These are phyloP conservation scores for Coregonus suidteri DNA, from an alignment of 2,797 vertebrate genomes.

Conservation along the genomic window DNA sequence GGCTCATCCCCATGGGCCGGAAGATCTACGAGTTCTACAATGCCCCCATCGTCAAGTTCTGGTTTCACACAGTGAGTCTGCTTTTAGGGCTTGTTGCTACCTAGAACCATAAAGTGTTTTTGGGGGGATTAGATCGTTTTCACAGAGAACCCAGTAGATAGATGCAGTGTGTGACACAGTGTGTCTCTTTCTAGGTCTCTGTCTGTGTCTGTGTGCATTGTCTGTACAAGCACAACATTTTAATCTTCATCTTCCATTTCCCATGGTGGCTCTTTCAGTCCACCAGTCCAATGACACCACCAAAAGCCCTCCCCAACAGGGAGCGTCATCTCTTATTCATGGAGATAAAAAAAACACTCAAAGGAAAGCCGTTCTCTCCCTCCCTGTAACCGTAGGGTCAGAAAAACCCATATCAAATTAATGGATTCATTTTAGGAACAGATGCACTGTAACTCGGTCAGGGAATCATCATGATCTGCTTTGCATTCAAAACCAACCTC, in stretches of 20 bases:
- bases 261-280: conserved; percentile 34
- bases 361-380: conserved; percentile 4
- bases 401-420: conserved; percentile 33
- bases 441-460: conserved; percentile 3
- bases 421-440: conserved; percentile 22
- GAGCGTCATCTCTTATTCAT: conserved; percentile 46
- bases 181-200: conserved; percentile 20
- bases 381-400: conserved; percentile 13
- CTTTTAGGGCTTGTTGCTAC: too few relatives aligned
- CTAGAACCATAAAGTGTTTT: background rate
- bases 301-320: conserved; percentile 27
- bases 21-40: conserved; percentile 99
- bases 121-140: background rate
- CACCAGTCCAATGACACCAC: conserved; percentile 43
- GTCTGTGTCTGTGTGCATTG: conserved; percentile 20
- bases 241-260: conserved; percentile 36
- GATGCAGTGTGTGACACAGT: conserved; percentile 4
- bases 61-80: conserved; percentile 96
- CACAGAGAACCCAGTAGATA: background rate
- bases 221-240: conserved; percentile 4
- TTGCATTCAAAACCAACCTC: conserved; percentile 22
- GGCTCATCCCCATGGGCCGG: conserved; percentile 92
- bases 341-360: background rate
- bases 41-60: conserved; percentile 99
- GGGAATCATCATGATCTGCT: conserved; percentile 21